These are phyloP conservation scores for Syrista parreyssii DNA, from an alignment of 2,888 invertebrate genomes.

Conservation along the genomic window DNA sequence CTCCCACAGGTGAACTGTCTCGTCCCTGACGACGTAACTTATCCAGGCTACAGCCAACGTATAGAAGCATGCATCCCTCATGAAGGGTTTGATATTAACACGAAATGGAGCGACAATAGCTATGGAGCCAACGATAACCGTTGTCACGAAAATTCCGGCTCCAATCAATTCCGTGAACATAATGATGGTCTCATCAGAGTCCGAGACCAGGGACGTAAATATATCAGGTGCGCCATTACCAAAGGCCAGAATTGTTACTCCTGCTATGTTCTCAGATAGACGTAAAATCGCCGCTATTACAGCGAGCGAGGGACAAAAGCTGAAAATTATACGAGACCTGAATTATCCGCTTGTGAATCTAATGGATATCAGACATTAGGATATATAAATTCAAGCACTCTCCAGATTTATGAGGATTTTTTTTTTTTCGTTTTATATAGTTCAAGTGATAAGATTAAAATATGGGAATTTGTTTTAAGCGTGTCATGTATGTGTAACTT, in stretches of 20 bases:
- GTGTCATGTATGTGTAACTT: not conserved
- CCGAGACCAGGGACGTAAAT: constrained; percentile 72
- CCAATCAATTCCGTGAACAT: constrained; percentile 68
- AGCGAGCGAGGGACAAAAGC: constrained; percentile 70
- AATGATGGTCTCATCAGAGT: constrained; percentile 61
- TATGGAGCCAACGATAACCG: constrained; percentile 71
- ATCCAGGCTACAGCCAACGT: constrained; percentile 67
- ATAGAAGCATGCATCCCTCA: constrained; percentile 56
- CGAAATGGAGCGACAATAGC: constrained; percentile 70
- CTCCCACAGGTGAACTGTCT: constrained; percentile 66
- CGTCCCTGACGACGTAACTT: constrained; percentile 65
- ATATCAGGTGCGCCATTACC: constrained; percentile 80
- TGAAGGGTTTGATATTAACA: constrained; percentile 44
- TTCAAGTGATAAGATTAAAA: not conserved
- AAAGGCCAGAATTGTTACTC: constrained; percentile 77
- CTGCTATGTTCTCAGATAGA: constrained; percentile 71
- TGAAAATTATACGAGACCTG: constrained; percentile 39
- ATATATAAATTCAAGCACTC: not conserved
- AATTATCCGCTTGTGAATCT: not conserved
- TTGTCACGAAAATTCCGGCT: constrained; percentile 73
- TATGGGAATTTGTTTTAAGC: not conserved
- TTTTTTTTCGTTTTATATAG: not conserved
- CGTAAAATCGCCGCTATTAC: constrained; percentile 65
- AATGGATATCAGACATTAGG: not conserved
- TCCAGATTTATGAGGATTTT: not conserved